Conservation (phyloP, 2,797 vertebrate genomes). For the Intellagama lesueurii region DNA sequence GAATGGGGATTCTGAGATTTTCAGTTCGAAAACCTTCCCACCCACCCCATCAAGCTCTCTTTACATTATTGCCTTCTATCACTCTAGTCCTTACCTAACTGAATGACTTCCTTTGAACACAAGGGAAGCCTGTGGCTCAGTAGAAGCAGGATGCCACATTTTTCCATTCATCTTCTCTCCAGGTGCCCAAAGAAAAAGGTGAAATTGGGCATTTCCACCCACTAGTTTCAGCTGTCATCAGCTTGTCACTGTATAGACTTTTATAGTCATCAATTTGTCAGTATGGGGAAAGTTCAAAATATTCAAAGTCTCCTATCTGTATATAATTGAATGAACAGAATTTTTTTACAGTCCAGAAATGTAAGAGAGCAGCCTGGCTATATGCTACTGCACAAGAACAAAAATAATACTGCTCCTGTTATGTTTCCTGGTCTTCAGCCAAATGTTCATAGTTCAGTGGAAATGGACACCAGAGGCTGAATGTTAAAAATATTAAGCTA, state of each 20-base stretch:
- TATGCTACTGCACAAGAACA: conserved; percentile 10
- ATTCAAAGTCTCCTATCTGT: background rate
- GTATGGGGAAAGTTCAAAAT: conserved; percentile 25
- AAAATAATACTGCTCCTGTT: background rate
- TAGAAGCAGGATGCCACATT: background rate
- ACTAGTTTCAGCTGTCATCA: background rate
- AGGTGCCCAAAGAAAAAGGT: background rate
- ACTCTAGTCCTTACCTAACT: background rate
- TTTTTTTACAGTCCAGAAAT: conserved; percentile 24
- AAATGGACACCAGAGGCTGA: background rate
- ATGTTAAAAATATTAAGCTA: background rate
- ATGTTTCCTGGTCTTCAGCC: background rate
- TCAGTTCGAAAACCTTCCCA: no score
- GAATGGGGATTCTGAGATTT: no score
- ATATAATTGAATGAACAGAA: rapidly evolving
- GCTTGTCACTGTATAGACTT: background rate
- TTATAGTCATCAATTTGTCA: background rate
- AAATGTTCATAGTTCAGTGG: background rate
- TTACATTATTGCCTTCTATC: no score
- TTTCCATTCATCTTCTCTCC: background rate
- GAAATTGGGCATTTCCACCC: background rate
- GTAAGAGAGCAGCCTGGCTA: background rate
- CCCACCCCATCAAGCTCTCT: no score
- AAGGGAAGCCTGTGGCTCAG: background rate
- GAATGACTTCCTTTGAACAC: background rate